Evolutionary conservation across 2,888 invertebrate genomes (phyloP), one percentile per base, ranked within the genome.

Genomic region (Drosophila prostipennis): DNA sequence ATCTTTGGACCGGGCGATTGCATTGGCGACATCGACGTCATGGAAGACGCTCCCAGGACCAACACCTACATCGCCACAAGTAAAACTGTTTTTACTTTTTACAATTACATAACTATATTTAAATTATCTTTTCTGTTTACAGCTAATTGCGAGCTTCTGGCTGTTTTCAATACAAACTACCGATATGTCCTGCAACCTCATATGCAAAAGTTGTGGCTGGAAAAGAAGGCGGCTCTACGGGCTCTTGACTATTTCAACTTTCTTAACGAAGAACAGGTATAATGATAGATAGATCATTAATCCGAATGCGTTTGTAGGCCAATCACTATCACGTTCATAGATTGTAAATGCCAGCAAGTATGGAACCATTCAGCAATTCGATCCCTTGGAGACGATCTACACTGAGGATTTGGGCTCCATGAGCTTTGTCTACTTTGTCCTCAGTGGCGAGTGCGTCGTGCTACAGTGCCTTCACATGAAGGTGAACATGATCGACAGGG

Each of bases 101-200:
- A 26, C 5, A 26, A 26, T 6, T 26, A 26, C 4, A 26, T 26
- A 26, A 5, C 5, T 26, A 26, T 26, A 26, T 26, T 26, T 26
- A 6, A 26, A 26, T 26, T 6, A 6, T 2, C 2, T 2, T 4
- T 37, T 29, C 6, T 16, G 7, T 8, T 26, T 6, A 23, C 14
- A 94, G 93, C 93, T 14, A 89, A 92, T 43, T 94, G 94, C 74
- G 96, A 96, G 90, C 89, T 96, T 36, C 89, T 96, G 54, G 93
- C 92, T 39, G 89, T 96, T 56, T 93, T 93, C 90, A 94, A 93
- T 67, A 93, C 57, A 4, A 94, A 95, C 78, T 96, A 96, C 80
- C 72, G 80, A 32, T 7, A 0, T 2, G 73, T 91, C 26, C 72
- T 91, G 34, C 79, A 83, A 2, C 83, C 85, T 1, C 79, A 70